Base-by-base conservation (phyloP, 1,140 invertebrate species). In the Acromyrmex echinatior region DNA sequence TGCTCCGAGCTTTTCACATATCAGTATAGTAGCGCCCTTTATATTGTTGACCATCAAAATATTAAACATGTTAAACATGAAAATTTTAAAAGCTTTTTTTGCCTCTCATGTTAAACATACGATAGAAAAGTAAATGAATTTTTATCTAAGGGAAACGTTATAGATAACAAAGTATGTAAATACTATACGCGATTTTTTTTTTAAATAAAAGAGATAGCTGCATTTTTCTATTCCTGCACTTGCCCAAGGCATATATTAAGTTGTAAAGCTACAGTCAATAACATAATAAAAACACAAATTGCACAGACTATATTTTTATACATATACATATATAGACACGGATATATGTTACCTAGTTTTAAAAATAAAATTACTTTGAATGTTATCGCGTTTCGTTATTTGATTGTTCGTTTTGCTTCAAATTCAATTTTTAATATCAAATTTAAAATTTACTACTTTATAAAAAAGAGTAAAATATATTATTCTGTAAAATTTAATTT, bases 361-460 rank as follows among this genome's bases (percentile, higher is more conserved):
- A 35, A 56, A 80, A 58, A 35, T 56, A 2, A 35, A 70, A 80
- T 68, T 70, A 66, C 14, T 68, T 68, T 66, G 18, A 53, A 25
- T 70, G 63, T 39, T 35, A 70, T 56, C 10, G 4, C 1, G 12
- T 9, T 80, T 45, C n/a, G 28, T 28, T 18, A 53, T 80, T 80
- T 35, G 21, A 56, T n/a, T 56, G 65, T 18, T 80, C 10, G 65
- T 66, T 80, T 56, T 70, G 16, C 0, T 70, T n/a, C 0, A 25
- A 79, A 79, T 79, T 79, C 16, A 49, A 78, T 78, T 81, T 80
- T 39, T 81, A 71, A 49, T 70, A 68, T 80, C 9, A 2, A 14
- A 78, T 80, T 80, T 68, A 4, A 21, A 81, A 63, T 39, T 49
- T 63, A 45, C 21, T 45, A 68, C 65, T 68, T 7, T 4, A 66